Conservation (phyloP, 2,113 vertebrate genomes). For the Amphiprion ocellaris region DNA sequence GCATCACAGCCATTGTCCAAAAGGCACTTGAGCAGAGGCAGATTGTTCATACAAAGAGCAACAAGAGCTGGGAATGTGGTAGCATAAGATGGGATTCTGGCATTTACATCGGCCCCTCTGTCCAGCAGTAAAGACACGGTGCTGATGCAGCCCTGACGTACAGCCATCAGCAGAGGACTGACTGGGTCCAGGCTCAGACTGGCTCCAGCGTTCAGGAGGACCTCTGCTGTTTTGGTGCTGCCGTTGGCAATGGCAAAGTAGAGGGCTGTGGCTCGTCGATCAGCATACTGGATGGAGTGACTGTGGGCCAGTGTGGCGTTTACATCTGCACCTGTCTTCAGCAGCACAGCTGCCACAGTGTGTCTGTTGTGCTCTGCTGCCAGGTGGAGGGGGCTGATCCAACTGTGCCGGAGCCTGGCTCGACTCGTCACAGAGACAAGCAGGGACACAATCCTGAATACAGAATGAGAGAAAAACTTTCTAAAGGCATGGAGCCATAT, state of each 20-base stretch:
- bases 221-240: slow-evolving; percentile 85
- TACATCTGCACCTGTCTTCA: slow-evolving; percentile 91
- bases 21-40: slow-evolving; percentile 90
- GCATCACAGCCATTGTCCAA: slow-evolving; percentile 91
- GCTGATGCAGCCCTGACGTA: slow-evolving; percentile 87
- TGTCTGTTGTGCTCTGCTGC: slow-evolving; percentile 91
- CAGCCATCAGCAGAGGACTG: slow-evolving; percentile 91
- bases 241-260: slow-evolving; percentile 90
- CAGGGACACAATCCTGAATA: slow-evolving; percentile 90
- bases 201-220: slow-evolving; percentile 90
- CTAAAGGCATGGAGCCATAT: too few relatives aligned
- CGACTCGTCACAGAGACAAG: slow-evolving; percentile 93
- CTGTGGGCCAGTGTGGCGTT: slow-evolving; percentile 87
- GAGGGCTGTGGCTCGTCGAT: slow-evolving; percentile 88
- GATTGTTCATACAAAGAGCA: slow-evolving; percentile 90
- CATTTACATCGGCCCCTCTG: slow-evolving; percentile 89
- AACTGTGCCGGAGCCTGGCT: slow-evolving; percentile 88
- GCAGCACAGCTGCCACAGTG: slow-evolving; percentile 87
- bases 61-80: slow-evolving; percentile 91
- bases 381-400: slow-evolving; percentile 93
- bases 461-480: slow-evolving; percentile 12
- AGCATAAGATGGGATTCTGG: slow-evolving; percentile 85
- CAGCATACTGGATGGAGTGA: slow-evolving; percentile 88
- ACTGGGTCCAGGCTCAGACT: slow-evolving; percentile 89
- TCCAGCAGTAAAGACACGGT: slow-evolving; percentile 90